Evolutionary conservation across 2,888 invertebrate species (phyloP).

Genomic region (Mayetiola destructor): DNA sequence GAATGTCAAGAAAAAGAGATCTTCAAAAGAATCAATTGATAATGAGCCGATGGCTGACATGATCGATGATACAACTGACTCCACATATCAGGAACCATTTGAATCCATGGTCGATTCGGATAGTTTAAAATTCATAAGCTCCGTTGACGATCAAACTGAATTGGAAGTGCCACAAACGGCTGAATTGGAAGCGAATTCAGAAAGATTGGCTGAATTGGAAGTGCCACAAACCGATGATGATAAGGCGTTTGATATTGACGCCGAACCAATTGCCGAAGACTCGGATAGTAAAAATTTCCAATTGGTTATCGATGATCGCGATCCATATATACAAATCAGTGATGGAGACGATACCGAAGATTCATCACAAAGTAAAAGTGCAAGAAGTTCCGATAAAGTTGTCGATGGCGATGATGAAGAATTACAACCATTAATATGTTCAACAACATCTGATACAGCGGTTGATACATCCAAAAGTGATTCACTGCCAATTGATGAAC

Average conservation of each 20-base stretch:
- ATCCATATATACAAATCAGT: conserved; percentile 23
- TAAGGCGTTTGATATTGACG: not conserved
- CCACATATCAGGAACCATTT: conserved; percentile 22
- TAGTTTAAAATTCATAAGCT: conserved; percentile 17
- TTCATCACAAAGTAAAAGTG: conserved; percentile 13
- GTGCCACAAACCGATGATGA: not conserved
- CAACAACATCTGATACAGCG: conserved; percentile 20
- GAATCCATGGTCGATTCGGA: conserved; percentile 20
- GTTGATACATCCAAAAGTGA: conserved; percentile 22
- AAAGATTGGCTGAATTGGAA: conserved; percentile 20
- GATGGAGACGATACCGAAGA: conserved; percentile 20
- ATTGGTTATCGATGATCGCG: conserved; percentile 21
- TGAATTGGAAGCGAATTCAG: conserved; percentile 22
- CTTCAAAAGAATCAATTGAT: not conserved
- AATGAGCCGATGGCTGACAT: conserved; percentile 16
- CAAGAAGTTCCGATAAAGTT: conserved; percentile 26
- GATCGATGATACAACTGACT: conserved; percentile 25
- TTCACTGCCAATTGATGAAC: conserved; percentile 29
- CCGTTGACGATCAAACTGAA: conserved; percentile 22
- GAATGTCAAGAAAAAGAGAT: not conserved
- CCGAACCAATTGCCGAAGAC: conserved; percentile 12
- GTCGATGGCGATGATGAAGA: conserved; percentile 30
- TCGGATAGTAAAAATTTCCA: conserved; percentile 18
- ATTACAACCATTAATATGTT: conserved; percentile 29
- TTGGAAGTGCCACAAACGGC: conserved; percentile 34